These are phyloP conservation scores for Heliconius ethilla DNA, from an alignment of 2,888 invertebrate species.

Conservation along the genomic window DNA sequence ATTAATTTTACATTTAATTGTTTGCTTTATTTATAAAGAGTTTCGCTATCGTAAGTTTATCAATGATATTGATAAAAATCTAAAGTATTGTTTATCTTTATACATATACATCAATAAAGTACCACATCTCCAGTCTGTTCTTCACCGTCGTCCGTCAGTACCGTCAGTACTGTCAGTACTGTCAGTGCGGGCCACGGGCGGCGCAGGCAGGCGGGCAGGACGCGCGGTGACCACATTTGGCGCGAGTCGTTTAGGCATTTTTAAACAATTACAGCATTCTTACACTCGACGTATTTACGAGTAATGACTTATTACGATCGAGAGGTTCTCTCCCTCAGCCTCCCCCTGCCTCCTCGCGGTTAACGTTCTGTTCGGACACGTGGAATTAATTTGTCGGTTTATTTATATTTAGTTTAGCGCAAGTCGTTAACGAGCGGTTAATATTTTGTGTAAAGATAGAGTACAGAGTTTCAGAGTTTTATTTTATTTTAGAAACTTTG, in stretches of 20 bases:
- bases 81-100: too few relatives aligned
- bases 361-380: conserved; percentile 12
- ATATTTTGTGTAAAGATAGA: background rate
- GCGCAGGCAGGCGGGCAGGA: background rate
- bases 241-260: conserved; percentile 32
- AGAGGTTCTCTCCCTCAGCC: background rate
- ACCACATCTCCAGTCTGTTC: too few relatives aligned
- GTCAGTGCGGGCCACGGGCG: background rate
- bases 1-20: too few relatives aligned
- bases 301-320: background rate
- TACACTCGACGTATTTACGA: conserved; percentile 31
- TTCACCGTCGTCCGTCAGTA: background rate
- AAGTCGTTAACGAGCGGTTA: background rate
- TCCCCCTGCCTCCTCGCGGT: background rate
- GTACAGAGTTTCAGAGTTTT: background rate
- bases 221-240: conserved; percentile 12
- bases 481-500: background rate
- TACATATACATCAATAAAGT: too few relatives aligned
- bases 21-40: too few relatives aligned
- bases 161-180: background rate
- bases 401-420: conserved; percentile 11
- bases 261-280: conserved; percentile 32
- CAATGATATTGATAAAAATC: too few relatives aligned
- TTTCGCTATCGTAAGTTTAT: too few relatives aligned
- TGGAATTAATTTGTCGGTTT: conserved; percentile 20